Evolutionary conservation across 2,888 invertebrate genomes (phyloP).

Genomic region (Linnaemya tessellans): DNA sequence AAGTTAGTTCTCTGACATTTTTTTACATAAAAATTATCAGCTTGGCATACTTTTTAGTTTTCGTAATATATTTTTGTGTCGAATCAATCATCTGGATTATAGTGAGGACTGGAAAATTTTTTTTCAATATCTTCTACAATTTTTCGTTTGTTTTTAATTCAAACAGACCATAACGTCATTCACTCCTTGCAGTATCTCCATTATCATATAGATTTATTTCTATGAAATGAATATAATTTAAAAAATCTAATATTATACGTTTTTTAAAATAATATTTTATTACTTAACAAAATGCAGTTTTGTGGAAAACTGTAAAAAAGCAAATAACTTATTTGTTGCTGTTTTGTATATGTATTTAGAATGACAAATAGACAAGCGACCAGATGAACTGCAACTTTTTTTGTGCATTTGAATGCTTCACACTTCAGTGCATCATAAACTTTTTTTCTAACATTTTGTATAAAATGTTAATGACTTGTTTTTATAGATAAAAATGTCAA

Average conservation of each 20-base stretch:
- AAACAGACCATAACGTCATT: slow-evolving; percentile 62
- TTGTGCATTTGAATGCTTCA: slow-evolving; percentile 32
- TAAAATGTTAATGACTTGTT: slow-evolving; percentile 1
- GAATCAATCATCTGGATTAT: background rate
- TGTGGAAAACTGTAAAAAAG: slow-evolving; percentile 18
- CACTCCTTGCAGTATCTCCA: slow-evolving; percentile 18
- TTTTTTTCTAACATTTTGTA: slow-evolving; percentile 2
- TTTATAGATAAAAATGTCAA: background rate
- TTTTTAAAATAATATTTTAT: slow-evolving; percentile 43
- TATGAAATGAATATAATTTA: too few relatives aligned
- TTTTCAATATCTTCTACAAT: too few relatives aligned
- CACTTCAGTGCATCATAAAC: slow-evolving; percentile 48
- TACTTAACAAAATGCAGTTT: slow-evolving; percentile 33
- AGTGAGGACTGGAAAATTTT: background rate
- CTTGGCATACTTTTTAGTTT: too few relatives aligned
- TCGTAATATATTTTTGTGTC: too few relatives aligned
- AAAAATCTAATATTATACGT: slow-evolving; percentile 44
- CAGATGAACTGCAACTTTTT: slow-evolving; percentile 30
- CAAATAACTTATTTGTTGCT: slow-evolving; percentile 19
- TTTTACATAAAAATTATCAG: too few relatives aligned
- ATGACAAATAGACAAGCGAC: background rate
- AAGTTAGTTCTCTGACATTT: too few relatives aligned
- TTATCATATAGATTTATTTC: too few relatives aligned
- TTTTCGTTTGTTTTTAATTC: too few relatives aligned
- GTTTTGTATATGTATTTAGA: background rate